These are phyloP conservation scores for Hydrocynus forskahlii DNA, from an alignment of 2,797 vertebrate genomes.

Conservation along the genomic window DNA sequence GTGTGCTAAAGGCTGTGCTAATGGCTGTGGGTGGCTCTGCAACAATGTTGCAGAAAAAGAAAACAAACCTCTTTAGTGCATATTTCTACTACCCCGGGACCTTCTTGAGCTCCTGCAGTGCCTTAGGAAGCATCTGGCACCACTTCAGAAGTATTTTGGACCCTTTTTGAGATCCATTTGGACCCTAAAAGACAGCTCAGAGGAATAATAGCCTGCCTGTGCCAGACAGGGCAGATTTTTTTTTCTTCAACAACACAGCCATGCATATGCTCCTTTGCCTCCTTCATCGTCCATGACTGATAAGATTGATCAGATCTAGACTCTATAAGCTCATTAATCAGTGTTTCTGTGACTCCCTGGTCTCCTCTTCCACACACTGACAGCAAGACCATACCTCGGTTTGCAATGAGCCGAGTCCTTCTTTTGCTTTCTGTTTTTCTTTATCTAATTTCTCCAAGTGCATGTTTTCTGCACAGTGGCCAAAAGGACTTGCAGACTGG, in stretches of 20 bases:
- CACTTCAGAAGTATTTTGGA: not conserved
- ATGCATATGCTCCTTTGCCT: not conserved
- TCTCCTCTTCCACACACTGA: slow-evolving; percentile 18
- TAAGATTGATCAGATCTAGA: not conserved
- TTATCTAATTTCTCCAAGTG: no score
- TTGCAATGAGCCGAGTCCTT: no score
- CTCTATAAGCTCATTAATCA: not conserved
- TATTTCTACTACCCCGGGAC: not conserved
- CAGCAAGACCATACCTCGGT: slow-evolving; percentile 12
- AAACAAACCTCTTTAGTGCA: not conserved
- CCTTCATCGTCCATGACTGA: not conserved
- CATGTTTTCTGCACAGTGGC: no score
- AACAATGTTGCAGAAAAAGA: not conserved
- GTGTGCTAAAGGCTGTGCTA: slow-evolving; percentile 1
- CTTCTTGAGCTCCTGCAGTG: not conserved
- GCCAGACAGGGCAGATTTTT: slow-evolving; percentile 40
- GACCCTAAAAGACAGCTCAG: not conserved
- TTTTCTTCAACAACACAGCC: not conserved
- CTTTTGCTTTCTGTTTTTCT: not conserved
- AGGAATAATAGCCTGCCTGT: slow-evolving; percentile 52
- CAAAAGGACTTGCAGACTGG: not conserved
- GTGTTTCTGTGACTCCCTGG: not conserved
- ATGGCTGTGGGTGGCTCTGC: not conserved
- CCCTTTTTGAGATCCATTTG: not conserved
- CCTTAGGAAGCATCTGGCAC: not conserved